phyloP scores from a whole-genome alignment of 2,113 vertebrate species.

The Hylia prasina region DNA sequence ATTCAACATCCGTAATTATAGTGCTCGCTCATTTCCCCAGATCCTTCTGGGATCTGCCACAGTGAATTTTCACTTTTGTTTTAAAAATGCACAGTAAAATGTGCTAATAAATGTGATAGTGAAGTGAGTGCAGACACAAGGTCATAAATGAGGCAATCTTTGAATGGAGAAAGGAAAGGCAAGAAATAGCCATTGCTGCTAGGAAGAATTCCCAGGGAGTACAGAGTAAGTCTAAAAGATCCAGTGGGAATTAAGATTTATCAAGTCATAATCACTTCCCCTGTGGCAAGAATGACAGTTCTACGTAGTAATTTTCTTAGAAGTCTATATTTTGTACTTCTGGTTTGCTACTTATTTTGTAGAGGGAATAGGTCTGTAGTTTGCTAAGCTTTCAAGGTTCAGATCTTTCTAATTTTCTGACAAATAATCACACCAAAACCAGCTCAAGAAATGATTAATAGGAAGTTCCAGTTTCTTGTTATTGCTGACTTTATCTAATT shows the following conservation, averaged over 20 bases:
- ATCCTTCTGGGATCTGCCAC: background rate
- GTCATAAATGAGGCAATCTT: background rate
- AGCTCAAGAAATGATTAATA: background rate
- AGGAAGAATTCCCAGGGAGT: background rate
- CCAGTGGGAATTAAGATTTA: background rate
- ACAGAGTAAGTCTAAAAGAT: background rate
- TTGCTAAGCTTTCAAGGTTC: background rate
- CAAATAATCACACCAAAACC: background rate
- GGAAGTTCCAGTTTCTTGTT: background rate
- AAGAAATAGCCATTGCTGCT: background rate
- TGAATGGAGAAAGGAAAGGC: background rate
- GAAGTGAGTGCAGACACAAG: background rate
- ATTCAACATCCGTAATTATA: background rate
- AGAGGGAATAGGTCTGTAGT: background rate
- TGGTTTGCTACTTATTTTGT: background rate
- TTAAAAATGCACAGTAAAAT: background rate
- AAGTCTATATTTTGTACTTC: background rate
- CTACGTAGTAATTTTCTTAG: background rate
- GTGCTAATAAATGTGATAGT: background rate
- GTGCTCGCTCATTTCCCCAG: background rate
- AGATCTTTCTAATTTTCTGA: background rate
- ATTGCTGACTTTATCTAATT: conserved; percentile 9
- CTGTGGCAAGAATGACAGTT: background rate
- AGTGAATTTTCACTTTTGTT: background rate
- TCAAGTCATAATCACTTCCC: background rate